These are phyloP conservation scores for Euspilapteryx auroguttella DNA, from an alignment of 2,888 invertebrate genomes.

Conservation along the genomic window DNA sequence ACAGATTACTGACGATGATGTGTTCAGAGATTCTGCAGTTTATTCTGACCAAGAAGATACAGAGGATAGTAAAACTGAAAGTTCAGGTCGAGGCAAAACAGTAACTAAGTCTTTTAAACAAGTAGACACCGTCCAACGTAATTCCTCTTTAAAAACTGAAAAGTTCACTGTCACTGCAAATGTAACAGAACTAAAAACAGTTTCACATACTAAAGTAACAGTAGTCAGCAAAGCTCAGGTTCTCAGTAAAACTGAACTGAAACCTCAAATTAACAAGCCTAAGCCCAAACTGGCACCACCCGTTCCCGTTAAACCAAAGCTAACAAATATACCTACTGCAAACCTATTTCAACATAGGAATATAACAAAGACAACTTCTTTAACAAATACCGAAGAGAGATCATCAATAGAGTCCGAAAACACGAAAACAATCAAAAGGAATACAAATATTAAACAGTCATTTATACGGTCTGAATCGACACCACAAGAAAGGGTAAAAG, in stretches of 20 bases:
- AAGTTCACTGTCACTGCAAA: constrained; percentile 19
- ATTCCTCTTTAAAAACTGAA: constrained; percentile 26
- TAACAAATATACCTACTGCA: constrained; percentile 21
- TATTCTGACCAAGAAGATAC: constrained; percentile 75
- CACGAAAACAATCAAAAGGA: constrained; percentile 27
- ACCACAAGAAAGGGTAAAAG: constrained; percentile 13
- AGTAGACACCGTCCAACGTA: constrained; percentile 29
- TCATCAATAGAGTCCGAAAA: constrained; percentile 28
- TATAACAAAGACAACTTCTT: constrained; percentile 12
- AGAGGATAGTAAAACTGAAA: constrained; percentile 23
- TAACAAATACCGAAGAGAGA: constrained; percentile 21
- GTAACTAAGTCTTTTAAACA: constrained; percentile 20
- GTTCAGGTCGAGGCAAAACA: constrained; percentile 13
- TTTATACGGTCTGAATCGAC: constrained; percentile 24
- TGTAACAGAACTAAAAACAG: constrained; percentile 18
- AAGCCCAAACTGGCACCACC: constrained; percentile 65
- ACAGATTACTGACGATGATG: constrained; percentile 67
- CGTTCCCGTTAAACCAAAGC: constrained; percentile 65
- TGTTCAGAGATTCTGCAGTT: constrained; percentile 81
- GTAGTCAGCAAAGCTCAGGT: constrained; percentile 17
- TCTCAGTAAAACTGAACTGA: constrained; percentile 11
- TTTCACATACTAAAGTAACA: constrained; percentile 16
- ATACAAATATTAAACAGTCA: constrained; percentile 13
- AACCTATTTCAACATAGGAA: constrained; percentile 15
- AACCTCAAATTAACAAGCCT: constrained; percentile 12